A percentile compares a stretch with the other conserved stretches of the same genome.
Evolutionary conservation across 2,797 vertebrate species (phyloP).

Genomic region (Oreonectes daqikongensis): DNA sequence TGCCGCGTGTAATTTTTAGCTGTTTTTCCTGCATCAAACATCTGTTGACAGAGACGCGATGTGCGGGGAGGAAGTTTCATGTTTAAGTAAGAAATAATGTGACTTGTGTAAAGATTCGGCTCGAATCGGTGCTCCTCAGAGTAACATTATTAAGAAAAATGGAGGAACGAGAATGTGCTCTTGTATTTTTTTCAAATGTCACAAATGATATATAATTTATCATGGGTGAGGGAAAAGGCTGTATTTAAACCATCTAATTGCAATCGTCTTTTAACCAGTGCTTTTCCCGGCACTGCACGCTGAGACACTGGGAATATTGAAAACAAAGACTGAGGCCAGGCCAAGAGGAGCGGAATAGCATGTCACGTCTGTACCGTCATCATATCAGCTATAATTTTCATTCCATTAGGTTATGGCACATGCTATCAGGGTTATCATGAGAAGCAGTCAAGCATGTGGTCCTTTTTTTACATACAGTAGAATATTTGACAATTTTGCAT

Average conservation of each 20-base stretch:
- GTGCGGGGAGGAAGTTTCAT: constrained; percentile 59
- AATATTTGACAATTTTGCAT: constrained; percentile 3
- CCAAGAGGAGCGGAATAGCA: constrained; percentile 56
- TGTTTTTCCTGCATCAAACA: constrained; percentile 70
- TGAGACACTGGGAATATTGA: constrained; percentile 61
- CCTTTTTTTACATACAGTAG: constrained; percentile 51
- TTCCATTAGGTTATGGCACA: constrained; percentile 65
- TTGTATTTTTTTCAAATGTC: constrained; percentile 5
- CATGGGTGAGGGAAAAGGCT: constrained; percentile 33
- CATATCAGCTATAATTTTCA: constrained; percentile 68
- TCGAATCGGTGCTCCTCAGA: constrained; percentile 14
- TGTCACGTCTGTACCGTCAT: constrained; percentile 61
- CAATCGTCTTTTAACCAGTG: constrained; percentile 40
- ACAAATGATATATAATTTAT: constrained; percentile 35
- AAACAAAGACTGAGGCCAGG: constrained; percentile 54
- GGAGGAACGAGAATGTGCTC: constrained; percentile 19
- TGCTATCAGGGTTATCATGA: constrained; percentile 65
- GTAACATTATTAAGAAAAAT: constrained; percentile 24
- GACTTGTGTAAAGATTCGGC: constrained; percentile 18
- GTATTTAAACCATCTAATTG: constrained; percentile 57
- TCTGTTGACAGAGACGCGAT: constrained; percentile 72
- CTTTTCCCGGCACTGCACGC: constrained; percentile 32
- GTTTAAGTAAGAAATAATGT: constrained; percentile 46
- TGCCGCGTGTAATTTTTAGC: constrained; percentile 57
- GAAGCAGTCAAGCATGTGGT: constrained; percentile 60